phyloP scores from a whole-genome alignment of 2,888 invertebrate genomes.

The Lithosia quadra region DNA sequence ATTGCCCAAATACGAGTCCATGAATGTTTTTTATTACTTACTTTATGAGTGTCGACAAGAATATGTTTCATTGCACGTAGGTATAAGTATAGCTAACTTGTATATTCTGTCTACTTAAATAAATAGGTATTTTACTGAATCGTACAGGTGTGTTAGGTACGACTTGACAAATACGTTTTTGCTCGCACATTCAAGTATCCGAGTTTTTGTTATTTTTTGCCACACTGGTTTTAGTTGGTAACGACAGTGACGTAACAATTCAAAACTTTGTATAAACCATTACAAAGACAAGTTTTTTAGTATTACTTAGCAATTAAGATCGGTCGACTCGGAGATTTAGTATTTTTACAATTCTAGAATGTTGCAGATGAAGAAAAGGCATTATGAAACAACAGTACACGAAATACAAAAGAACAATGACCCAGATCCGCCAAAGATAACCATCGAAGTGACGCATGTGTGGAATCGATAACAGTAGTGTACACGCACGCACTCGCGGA shows the following conservation, averaged over 20 bases:
- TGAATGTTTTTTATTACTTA: constrained; percentile 21
- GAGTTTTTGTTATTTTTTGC: constrained; percentile 59
- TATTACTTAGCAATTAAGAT: constrained; percentile 32
- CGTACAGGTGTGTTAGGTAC: constrained; percentile 42
- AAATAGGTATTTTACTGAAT: constrained; percentile 44
- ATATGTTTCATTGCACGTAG: constrained; percentile 24
- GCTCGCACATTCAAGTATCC: constrained; percentile 53
- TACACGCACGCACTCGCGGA: constrained; percentile 79
- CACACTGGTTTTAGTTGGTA: constrained; percentile 30
- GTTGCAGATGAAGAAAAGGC: constrained; percentile 41
- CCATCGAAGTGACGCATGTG: constrained; percentile 84
- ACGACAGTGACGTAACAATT: constrained; percentile 45
- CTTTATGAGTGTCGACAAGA: constrained; percentile 32
- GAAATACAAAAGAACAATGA: constrained; percentile 85
- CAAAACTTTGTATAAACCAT: constrained; percentile 39
- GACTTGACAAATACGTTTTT: constrained; percentile 52
- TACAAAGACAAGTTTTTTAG: constrained; percentile 30
- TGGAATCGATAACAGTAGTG: constrained; percentile 84
- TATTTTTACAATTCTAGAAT: constrained; percentile 26
- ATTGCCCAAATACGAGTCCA: constrained; percentile 24
- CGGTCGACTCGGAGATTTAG: background rate
- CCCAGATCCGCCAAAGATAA: constrained; percentile 84
- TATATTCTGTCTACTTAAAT: constrained; percentile 33
- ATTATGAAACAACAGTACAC: constrained; percentile 62
- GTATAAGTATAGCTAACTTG: background rate